These are phyloP conservation scores for Drosophila ogumai DNA, from an alignment of 1,140 invertebrate species.

Conservation along the genomic window DNA sequence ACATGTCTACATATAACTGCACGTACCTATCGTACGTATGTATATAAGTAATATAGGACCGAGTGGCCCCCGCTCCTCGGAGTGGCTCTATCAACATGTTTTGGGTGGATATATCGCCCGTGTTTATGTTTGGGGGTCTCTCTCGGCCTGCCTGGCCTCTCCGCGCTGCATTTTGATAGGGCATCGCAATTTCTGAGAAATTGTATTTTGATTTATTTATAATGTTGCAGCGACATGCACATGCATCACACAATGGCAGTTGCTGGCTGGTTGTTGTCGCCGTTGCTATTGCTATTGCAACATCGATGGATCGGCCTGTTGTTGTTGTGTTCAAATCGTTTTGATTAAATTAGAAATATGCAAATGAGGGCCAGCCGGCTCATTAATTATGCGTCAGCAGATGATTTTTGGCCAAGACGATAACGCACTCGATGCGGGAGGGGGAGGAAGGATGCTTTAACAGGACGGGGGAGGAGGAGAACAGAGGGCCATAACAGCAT, in stretches of 20 bases:
- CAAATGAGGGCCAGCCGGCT: conserved; percentile 66
- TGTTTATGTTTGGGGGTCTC: conserved; percentile 58
- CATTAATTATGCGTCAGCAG: conserved; percentile 72
- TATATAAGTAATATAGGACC: conserved; percentile 6
- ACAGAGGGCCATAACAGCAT: conserved; percentile 17
- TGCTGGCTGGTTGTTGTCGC: conserved; percentile 20
- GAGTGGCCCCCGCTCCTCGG: conserved; percentile 25
- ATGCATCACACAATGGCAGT: conserved; percentile 54
- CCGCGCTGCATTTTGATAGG: conserved; percentile 74
- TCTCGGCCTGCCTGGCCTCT: conserved; percentile 1
- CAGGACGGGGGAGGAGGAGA: background rate
- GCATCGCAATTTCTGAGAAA: conserved; percentile 84
- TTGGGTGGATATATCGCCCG: conserved; percentile 71
- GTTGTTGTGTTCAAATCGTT: conserved; percentile 60
- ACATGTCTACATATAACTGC: background rate
- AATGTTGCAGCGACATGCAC: conserved; percentile 83
- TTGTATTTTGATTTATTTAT: conserved; percentile 85
- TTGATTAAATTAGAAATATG: conserved; percentile 85
- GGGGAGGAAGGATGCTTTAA: background rate
- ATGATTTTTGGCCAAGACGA: conserved; percentile 58
- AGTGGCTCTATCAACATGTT: conserved; percentile 66
- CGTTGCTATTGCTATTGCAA: conserved; percentile 28
- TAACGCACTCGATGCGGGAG: conserved; percentile 20
- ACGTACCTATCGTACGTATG: background rate
- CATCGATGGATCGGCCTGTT: conserved; percentile 42